A percentile compares a stretch with the other conserved stretches of the same genome.
Conservation (phyloP, 2,888 invertebrate genomes). For the Amphimallon solstitiale region DNA sequence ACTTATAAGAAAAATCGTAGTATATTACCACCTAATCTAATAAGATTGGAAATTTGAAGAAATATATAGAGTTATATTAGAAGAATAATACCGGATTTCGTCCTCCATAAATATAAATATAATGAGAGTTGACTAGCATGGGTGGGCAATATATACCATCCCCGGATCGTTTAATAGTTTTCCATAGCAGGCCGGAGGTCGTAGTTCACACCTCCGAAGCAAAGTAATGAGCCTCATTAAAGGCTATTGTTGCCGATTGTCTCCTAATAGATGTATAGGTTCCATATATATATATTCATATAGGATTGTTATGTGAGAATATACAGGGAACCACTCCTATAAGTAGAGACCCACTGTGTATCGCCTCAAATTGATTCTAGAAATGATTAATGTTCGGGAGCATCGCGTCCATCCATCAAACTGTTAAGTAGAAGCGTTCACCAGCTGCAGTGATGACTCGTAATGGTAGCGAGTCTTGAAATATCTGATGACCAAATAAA, state of each 20-base stretch:
- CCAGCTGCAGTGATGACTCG: constrained; percentile 44
- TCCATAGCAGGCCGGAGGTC: constrained; percentile 24
- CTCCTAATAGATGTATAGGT: constrained; percentile 47
- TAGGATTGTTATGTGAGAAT: neutral
- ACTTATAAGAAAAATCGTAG: too few relatives aligned
- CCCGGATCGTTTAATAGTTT: constrained; percentile 13
- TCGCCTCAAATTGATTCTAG: constrained; percentile 59
- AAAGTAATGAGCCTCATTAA: constrained; percentile 57
- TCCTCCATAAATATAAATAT: neutral
- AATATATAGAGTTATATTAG: too few relatives aligned
- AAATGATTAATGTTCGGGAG: constrained; percentile 58
- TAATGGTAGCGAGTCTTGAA: constrained; percentile 29
- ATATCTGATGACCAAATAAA: constrained; percentile 28
- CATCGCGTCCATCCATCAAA: constrained; percentile 58
- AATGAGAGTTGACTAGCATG: neutral
- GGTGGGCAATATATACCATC: neutral
- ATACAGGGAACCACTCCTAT: constrained; percentile 23
- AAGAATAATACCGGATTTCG: neutral
- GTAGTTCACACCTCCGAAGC: constrained; percentile 33
- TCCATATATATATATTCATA: constrained; percentile 45
- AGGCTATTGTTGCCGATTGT: constrained; percentile 55
- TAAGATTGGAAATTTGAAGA: too few relatives aligned
- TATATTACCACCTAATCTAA: too few relatives aligned
- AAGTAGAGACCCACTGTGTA: constrained; percentile 27
- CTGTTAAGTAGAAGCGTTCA: constrained; percentile 57